Evolutionary conservation across 2,113 vertebrate species (phyloP), one percentile per base, ranked within the genome.

Genomic region (Lamprotornis superbus): DNA sequence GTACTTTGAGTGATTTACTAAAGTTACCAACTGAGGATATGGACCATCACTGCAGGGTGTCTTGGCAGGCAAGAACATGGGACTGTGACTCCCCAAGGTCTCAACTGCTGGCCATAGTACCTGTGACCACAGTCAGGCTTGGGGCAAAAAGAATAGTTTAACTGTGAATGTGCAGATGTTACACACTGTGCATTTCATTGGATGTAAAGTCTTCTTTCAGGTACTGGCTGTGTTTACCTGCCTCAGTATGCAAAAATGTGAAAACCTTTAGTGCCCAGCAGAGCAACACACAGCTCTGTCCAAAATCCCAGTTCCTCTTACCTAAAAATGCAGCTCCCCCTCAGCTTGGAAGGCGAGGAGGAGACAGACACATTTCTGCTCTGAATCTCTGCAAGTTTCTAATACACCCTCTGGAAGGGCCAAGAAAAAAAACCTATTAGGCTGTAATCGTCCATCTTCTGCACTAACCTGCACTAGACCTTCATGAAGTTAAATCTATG

Each of bases 401-500:
- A 39, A 89, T 27, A 59, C 24, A 40, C 1, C 4, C 52, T 25
- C 39, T 75, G 78, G 60, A 91, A 55, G 65, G 83, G 35, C 76
- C 74, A 93, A 81, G 77, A 13, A 49, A 73, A 39, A 50, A 79
- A 83, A 20, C 9, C 68, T 55, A 75, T 95, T 95, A 93, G 89
- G 17, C 89, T 82, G n/a, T 85, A 84, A 95, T 94, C 46, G 1
- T 95, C 91, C 76, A 91, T 95, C 94, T 97, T 95, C 53, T 95
- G 61, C 71, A 49, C 79, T 95, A 94, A 94, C 84, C 70, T 79
- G 61, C 77, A 76, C 57, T 73, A 94, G 91, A 93, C 93, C 91
- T 82, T 83, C 67, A n/a, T 95, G 93, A 83, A 95, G 94, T 95
- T 87, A 91, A 94, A 89, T 75, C 94, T 95, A 65, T 92, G 94